phyloP scores from a whole-genome alignment of 92 coral and sea anemone species.

The Scolanthus callimorphus region DNA sequence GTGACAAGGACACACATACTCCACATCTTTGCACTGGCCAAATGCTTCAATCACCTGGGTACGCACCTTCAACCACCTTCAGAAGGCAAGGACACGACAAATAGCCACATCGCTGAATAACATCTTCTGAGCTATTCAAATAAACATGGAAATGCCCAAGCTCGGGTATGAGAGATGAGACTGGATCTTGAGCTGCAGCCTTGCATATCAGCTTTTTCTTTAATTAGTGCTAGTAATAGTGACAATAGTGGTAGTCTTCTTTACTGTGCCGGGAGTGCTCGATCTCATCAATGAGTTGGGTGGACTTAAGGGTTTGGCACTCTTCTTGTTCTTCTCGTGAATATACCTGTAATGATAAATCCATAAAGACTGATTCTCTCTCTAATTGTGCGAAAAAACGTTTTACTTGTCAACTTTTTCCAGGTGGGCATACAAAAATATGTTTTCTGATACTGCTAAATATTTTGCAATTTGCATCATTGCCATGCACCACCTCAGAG shows the following conservation, averaged over 20 bases:
- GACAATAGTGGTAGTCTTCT: constrained; percentile 31
- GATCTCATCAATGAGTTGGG: constrained; percentile 42
- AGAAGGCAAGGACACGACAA: constrained; percentile 39
- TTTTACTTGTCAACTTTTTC: too few relatives aligned
- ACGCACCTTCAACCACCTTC: constrained; percentile 44
- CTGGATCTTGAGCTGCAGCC: not conserved
- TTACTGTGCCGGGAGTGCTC: constrained; percentile 21
- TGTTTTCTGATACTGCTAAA: too few relatives aligned
- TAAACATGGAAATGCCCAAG: constrained; percentile 59
- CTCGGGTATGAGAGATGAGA: too few relatives aligned
- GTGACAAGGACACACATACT: constrained; percentile 21
- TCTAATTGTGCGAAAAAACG: too few relatives aligned
- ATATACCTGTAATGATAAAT: constrained; percentile 29
- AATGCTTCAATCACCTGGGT: constrained; percentile 10
- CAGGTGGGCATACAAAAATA: too few relatives aligned
- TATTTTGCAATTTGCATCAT: too few relatives aligned
- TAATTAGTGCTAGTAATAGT: constrained; percentile 25
- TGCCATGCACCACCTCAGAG: too few relatives aligned
- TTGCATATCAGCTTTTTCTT: constrained; percentile 40
- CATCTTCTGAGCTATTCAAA: constrained; percentile 45
- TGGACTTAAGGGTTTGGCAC: constrained; percentile 29
- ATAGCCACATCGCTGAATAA: constrained; percentile 27
- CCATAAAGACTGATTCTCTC: too few relatives aligned
- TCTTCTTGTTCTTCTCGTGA: constrained; percentile 36
- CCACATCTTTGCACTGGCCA: constrained; percentile 29